Conservation (phyloP, 2,797 vertebrate species). For the Heterohyrax brucei region DNA sequence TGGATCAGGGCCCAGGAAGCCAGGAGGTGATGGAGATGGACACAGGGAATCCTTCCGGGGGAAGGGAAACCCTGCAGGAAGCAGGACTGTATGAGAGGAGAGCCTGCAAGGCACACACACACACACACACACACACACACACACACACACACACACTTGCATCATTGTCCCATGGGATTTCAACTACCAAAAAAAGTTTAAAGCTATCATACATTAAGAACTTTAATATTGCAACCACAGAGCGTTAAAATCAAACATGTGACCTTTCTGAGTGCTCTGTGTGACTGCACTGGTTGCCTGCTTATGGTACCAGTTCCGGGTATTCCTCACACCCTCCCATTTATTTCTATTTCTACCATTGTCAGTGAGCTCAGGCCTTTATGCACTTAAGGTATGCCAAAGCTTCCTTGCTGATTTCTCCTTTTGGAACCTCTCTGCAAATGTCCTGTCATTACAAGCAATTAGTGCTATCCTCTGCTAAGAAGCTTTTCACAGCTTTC, state of each 20-base stretch:
- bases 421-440: not conserved
- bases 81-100: not conserved
- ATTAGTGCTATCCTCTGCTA: not conserved
- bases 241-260: not conserved
- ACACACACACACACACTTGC: not conserved
- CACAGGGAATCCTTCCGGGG: not conserved
- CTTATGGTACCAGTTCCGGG: not conserved
- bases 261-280: not conserved
- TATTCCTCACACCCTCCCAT: not conserved
- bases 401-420: not conserved
- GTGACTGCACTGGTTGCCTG: too few species aligned
- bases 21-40: not conserved
- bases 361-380: not conserved
- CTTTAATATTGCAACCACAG: not conserved
- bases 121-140: not conserved
- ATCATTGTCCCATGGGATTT: not conserved
- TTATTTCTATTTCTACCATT: slow-evolving; percentile 8
- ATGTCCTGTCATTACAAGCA: not conserved
- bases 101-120: not conserved
- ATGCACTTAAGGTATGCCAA: not conserved
- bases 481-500: not conserved
- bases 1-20: not conserved
- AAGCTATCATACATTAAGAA: slow-evolving; percentile 30
- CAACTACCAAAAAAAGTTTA: not conserved
- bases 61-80: not conserved